Conservation (phyloP, 2,888 invertebrate species). For the Conus canariensis region DNA sequence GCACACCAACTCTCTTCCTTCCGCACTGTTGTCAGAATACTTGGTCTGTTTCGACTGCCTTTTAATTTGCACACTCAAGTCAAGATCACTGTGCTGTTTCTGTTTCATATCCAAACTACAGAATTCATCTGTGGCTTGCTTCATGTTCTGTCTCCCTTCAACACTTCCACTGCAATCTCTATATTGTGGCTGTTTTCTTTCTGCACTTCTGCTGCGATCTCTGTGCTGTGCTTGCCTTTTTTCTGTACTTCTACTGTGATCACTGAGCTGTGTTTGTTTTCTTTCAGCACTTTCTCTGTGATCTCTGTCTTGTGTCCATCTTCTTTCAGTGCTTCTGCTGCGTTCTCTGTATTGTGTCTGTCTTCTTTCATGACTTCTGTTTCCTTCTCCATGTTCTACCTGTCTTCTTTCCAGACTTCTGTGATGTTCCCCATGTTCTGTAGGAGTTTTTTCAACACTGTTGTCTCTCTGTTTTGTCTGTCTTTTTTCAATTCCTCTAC, state of each 20-base stretch:
- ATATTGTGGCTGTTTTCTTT: not conserved
- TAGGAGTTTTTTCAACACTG: no score
- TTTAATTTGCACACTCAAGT: not conserved
- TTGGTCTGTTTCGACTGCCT: not conserved
- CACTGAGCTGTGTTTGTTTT: not conserved
- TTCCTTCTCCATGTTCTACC: no score
- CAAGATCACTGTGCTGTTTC: not conserved
- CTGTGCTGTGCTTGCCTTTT: not conserved
- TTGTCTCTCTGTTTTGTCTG: no score
- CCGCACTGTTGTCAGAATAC: not conserved
- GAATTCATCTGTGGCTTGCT: not conserved
- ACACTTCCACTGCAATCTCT: not conserved
- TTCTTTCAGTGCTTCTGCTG: not conserved
- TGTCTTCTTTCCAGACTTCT: no score
- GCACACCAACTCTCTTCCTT: not conserved
- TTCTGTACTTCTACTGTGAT: not conserved
- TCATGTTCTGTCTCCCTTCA: not conserved
- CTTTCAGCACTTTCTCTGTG: conserved; percentile 19
- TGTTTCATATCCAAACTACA: not conserved
- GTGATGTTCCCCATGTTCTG: no score
- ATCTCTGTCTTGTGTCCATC: conserved; percentile 7
- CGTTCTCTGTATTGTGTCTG: not conserved
- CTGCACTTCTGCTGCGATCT: conserved; percentile 44
- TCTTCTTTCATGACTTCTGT: conserved; percentile 34
- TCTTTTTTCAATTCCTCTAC: no score